A percentile compares a stretch with the other conserved stretches of the same genome.
Evolutionary conservation across 2,113 vertebrate species (phyloP).

Genomic region (Brachypodius melanocephalos): DNA sequence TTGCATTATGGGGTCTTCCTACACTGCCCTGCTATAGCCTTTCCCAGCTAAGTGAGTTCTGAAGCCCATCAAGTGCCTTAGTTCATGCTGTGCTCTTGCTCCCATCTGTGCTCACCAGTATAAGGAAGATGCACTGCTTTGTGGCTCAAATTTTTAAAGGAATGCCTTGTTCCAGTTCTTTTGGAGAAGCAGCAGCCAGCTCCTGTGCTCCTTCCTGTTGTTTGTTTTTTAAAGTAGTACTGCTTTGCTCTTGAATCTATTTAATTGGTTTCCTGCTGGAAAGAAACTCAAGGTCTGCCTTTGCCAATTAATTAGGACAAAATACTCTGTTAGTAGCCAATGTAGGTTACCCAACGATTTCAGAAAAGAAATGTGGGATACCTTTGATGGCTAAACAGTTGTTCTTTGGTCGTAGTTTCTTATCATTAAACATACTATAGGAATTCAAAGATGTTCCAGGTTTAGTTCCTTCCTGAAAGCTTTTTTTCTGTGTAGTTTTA

Average conservation of each 20-base stretch:
- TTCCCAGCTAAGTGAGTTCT: background rate
- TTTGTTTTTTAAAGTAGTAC: background rate
- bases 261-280: slow-evolving; percentile 14
- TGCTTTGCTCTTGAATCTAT: background rate
- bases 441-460: background rate
- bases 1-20: background rate
- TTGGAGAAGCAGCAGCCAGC: background rate
- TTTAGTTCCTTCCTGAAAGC: background rate
- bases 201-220: background rate
- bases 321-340: background rate
- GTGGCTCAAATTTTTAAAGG: background rate
- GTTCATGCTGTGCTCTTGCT: background rate
- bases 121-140: background rate
- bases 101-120: background rate
- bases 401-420: background rate
- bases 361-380: background rate
- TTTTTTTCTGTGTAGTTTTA: background rate
- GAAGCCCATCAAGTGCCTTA: background rate
- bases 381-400: background rate
- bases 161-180: background rate
- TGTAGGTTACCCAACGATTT: background rate
- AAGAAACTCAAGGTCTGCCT: background rate
- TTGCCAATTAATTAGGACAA: background rate
- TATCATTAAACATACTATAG: background rate
- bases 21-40: background rate